Evolutionary conservation across 2,797 vertebrate genomes (phyloP).

Genomic region (Cryptoblepharus egeriae): DNA sequence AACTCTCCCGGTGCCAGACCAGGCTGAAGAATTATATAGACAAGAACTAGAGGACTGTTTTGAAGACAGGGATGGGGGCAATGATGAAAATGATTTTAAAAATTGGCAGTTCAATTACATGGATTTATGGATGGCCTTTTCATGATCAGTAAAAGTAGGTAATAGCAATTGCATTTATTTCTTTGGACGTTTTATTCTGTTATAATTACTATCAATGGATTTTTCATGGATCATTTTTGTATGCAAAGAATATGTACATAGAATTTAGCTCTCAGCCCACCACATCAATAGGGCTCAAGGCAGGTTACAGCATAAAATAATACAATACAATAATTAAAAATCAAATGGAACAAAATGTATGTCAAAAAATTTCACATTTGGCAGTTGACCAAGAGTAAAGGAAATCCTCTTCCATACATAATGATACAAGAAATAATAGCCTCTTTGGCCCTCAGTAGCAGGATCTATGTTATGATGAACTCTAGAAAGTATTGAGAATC

Average conservation of each 20-base stretch:
- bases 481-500: not conserved
- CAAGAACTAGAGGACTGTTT: not conserved
- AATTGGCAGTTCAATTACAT: constrained; percentile 27
- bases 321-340: not conserved
- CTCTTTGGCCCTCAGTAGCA: not conserved
- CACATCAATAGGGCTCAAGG: not conserved
- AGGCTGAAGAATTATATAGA: constrained; percentile 8
- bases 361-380: not conserved
- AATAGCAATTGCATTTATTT: constrained; percentile 51
- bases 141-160: constrained; percentile 46
- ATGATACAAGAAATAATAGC: not conserved
- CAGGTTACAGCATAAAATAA: not conserved
- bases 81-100: constrained; percentile 57
- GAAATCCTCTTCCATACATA: not conserved
- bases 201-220: constrained; percentile 42
- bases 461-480: not conserved
- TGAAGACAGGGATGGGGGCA: constrained; percentile 9
- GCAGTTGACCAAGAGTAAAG: not conserved
- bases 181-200: constrained; percentile 42
- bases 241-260: not conserved
- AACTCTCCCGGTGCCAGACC: constrained; percentile 66
- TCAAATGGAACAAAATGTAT: not conserved
- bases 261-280: constrained; percentile 1
- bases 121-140: constrained; percentile 24
- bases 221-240: constrained; percentile 10